Percentiles rank a stretch among this genome's conserved stretches.
phyloP scores from a whole-genome alignment of 2,113 vertebrate species.

The Bombycilla garrulus region DNA sequence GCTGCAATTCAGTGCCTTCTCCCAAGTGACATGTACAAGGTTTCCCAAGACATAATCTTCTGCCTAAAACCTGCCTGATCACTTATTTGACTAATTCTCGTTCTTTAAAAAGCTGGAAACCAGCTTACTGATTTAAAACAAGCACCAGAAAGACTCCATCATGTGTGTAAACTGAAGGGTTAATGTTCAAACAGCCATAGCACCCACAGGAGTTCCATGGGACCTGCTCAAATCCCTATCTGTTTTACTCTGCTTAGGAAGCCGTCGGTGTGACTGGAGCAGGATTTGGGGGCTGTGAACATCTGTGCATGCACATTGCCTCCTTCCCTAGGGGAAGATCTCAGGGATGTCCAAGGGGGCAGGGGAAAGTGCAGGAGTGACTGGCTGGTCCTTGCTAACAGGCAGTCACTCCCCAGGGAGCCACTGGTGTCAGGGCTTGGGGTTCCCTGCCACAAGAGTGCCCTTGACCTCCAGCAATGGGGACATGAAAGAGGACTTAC shows the following conservation, averaged over 20 bases:
- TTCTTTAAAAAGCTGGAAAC: neutral
- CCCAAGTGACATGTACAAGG: neutral
- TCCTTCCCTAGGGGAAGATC: neutral
- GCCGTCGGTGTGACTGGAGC: rapidly evolving
- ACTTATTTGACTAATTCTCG: neutral
- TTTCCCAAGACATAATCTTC: neutral
- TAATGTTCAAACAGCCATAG: neutral
- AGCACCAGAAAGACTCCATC: neutral
- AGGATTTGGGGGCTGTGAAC: neutral
- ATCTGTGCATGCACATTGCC: too few species aligned
- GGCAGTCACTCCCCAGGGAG: neutral
- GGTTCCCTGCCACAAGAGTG: rapidly evolving
- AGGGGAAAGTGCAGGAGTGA: neutral
- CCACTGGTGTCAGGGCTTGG: rapidly evolving
- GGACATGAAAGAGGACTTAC: neutral
- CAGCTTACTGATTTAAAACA: neutral
- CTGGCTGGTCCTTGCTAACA: rapidly evolving
- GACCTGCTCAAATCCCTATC: neutral
- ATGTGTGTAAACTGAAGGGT: neutral
- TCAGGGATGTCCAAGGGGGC: rapidly evolving
- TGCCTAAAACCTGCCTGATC: neutral
- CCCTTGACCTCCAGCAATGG: rapidly evolving
- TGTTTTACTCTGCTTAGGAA: neutral
- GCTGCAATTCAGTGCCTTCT: neutral
- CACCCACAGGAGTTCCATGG: rapidly evolving